These are phyloP conservation scores for Silurus lanzhouensis DNA, from an alignment of 2,797 vertebrate genomes.

Conservation along the genomic window DNA sequence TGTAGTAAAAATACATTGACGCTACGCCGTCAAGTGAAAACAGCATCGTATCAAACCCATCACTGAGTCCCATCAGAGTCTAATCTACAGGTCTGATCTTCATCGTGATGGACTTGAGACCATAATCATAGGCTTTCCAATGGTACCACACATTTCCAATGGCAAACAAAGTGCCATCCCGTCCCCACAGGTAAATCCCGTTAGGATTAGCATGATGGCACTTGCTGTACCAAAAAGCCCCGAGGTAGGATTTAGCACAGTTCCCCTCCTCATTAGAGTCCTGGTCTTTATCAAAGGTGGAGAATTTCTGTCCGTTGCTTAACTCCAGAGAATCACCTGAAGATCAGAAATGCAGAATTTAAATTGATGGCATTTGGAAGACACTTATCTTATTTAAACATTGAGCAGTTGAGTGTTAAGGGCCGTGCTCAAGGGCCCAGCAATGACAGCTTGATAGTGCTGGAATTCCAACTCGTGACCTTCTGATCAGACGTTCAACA, in stretches of 20 bases:
- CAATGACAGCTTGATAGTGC: too few species aligned
- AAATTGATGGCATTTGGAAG: too few species aligned
- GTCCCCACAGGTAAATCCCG: conserved; percentile 45
- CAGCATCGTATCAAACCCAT: neutral
- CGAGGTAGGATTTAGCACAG: conserved; percentile 45
- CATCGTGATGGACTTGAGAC: conserved; percentile 44
- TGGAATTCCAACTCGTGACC: too few species aligned
- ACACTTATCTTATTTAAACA: too few species aligned
- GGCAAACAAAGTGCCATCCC: conserved; percentile 6
- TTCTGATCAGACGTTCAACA: too few species aligned
- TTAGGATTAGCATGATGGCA: conserved; percentile 47
- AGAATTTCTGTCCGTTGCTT: conserved; percentile 59
- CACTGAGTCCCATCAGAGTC: neutral
- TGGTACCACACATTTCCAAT: conserved; percentile 33
- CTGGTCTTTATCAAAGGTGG: conserved; percentile 63
- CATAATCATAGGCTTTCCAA: conserved; percentile 26
- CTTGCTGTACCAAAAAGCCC: conserved; percentile 32
- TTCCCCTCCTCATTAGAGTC: neutral
- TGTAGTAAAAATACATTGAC: neutral
- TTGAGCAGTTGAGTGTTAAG: too few species aligned
- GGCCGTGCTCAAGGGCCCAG: too few species aligned
- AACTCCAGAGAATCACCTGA: conserved; percentile 48
- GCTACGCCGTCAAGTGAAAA: neutral
- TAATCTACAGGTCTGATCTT: conserved; percentile 38
- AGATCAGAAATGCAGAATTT: neutral